phyloP scores from a whole-genome alignment of 2,888 invertebrate species.

The Phanerotoma sp. region DNA sequence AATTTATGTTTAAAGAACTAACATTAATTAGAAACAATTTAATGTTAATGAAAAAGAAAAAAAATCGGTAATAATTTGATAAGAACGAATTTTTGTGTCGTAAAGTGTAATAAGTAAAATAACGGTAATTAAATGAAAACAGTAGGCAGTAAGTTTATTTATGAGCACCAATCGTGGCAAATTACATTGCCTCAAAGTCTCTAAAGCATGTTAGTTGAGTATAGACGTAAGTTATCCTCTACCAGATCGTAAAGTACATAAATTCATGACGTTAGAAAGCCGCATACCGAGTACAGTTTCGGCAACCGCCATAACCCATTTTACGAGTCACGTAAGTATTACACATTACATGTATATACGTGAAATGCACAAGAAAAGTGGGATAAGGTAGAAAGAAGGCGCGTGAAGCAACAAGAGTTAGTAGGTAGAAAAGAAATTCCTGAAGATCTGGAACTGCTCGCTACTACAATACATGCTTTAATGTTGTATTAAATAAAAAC shows the following conservation, averaged over 20 bases:
- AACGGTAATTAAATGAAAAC: too few species aligned
- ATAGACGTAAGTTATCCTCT: slow-evolving; percentile 1
- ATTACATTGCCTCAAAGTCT: too few species aligned
- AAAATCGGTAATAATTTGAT: too few species aligned
- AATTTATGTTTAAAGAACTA: too few species aligned
- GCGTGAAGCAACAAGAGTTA: slow-evolving; percentile 7
- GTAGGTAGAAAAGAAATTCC: slow-evolving; percentile 16
- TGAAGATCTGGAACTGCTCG: slow-evolving; percentile 14
- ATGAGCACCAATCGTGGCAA: too few species aligned
- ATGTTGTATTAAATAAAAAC: slow-evolving; percentile 29
- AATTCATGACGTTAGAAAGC: slow-evolving; percentile 18
- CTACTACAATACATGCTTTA: not conserved
- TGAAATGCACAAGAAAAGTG: slow-evolving; percentile 33
- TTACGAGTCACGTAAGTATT: slow-evolving; percentile 40
- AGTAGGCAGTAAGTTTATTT: too few species aligned
- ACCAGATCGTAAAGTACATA: not conserved
- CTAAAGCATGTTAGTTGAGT: not conserved
- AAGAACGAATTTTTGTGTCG: too few species aligned
- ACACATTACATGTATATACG: slow-evolving; percentile 40
- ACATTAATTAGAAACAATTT: too few species aligned
- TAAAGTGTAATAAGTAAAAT: too few species aligned
- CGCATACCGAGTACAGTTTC: slow-evolving; percentile 21
- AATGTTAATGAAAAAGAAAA: too few species aligned
- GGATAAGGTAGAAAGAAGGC: slow-evolving; percentile 16
- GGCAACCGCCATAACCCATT: slow-evolving; percentile 26